Base-by-base conservation (phyloP, 2,888 invertebrate genomes). In the Eumacrocentrus americanus region DNA sequence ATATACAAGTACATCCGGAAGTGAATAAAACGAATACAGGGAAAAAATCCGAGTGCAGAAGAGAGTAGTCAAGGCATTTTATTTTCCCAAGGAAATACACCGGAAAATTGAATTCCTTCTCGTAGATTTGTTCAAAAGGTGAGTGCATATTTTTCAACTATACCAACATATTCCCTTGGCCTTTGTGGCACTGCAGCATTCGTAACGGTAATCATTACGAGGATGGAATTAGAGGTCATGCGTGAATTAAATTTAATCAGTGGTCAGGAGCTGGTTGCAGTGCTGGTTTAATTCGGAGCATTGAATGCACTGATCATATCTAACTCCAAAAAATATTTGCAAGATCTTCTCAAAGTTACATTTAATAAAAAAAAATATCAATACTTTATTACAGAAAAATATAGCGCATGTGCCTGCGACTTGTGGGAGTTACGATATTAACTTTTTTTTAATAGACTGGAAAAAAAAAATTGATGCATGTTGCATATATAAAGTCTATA, bases 241-340 rank as follows among this genome's bases (percentile, higher is more conserved):
- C 55, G 58, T 63, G 51, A 56, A 65, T 61, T 50, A 60, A 65
- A 61, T 55, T 67, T 65, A 62, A 65, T 62, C 61, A 62, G 46
- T 52, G 1, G 34, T 48, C 34, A 16, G 12, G 25, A 16, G 34
- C 12, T n/a, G 1, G 14, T 9, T 48, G 48, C 18, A n/a, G 16
- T 14, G 29, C 25, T 16, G 16, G 7, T 16, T 12, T 14, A 18
- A 42, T 42, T 42, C 20, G 7, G 16, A 11, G 20, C 20, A 18
- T 42, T 2, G 11, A 42, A 42, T 20, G 20, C n/a, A 4, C 9
- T 18, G 6, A 42, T 1, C 5, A 4, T 9, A 42, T 0, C 5
- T 11, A 2, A 42, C 9, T 11, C 11, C 5, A 1, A 42, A 6
- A 42, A 11, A 16, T 16, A 16, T 7, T 40, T 40, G 38, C 4